Evolutionary conservation across 2,888 invertebrate genomes (phyloP).

Genomic region (Scrobipalpa atriplicella): DNA sequence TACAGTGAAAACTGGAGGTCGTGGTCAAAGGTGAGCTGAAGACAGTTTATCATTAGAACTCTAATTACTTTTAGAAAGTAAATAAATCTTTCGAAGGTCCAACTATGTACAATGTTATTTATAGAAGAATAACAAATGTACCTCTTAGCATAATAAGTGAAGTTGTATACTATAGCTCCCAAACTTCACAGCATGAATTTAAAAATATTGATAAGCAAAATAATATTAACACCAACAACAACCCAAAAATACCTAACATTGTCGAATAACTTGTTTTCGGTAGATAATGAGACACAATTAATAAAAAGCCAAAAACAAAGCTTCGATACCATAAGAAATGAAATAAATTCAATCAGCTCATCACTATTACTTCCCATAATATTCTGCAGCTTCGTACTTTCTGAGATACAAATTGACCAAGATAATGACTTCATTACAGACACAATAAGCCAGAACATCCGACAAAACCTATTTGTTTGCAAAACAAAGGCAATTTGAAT

Average conservation of each 20-base stretch:
- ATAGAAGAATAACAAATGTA: too few species aligned
- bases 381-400: not conserved
- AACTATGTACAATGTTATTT: not conserved
- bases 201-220: too few species aligned
- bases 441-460: slow-evolving; percentile 4
- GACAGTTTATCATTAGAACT: slow-evolving; percentile 6
- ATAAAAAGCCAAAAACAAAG: too few species aligned
- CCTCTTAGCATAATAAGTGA: too few species aligned
- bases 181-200: too few species aligned
- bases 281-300: too few species aligned
- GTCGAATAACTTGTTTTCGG: too few species aligned
- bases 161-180: too few species aligned
- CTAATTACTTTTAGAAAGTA: slow-evolving; percentile 14
- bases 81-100: not conserved
- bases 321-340: too few species aligned
- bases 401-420: not conserved
- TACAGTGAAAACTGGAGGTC: not conserved
- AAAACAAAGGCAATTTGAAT: slow-evolving; percentile 23
- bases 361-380: not conserved
- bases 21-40: slow-evolving; percentile 1
- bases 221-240: too few species aligned
- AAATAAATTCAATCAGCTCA: not conserved
- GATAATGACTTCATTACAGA: slow-evolving; percentile 11
- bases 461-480: not conserved
- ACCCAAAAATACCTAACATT: too few species aligned